Evolutionary conservation across 2,797 vertebrate genomes (phyloP), one percentile per base, ranked within the genome.

Genomic region (Prunella strophiata): DNA sequence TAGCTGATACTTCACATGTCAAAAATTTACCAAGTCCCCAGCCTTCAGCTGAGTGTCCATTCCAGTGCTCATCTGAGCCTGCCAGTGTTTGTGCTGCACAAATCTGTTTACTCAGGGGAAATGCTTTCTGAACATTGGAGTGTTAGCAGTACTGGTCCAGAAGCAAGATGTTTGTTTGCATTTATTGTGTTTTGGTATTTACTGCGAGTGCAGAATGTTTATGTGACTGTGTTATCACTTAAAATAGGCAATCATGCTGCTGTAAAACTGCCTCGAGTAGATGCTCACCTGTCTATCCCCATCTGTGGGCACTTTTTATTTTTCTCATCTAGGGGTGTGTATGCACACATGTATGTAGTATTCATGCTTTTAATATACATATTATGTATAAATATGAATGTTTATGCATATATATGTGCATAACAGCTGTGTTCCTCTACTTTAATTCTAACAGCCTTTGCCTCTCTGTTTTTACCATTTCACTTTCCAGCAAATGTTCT

Each of bases 241-340:
- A n/a, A 81, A 78, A 29, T 9, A 45, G 45, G 29, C 32, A n/a
- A 42, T 29, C 7, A 6, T 12, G 25, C 27, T 68, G 15, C 57
- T 86, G 3, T 70, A 26, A 43, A 90, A 36, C 16, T 51, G 30
- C 4, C 5, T 16, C 54, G 21, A 19, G 7, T 32, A 45, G n/a
- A 29, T 25, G 20, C 38, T 45, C 23, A n/a, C 26, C 26, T 66
- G 27, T 47, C 11, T 71, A n/a, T 70, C 52, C 8, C 6, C 14
- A 14, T 20, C 2, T 3, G 4, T 29, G 21, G 18, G 3, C 18
- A 16, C 8, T 43, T 20, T 5, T 6, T 67, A 12, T 30, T 62
- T 88, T 79, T 51, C 40, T 38, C 5, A 0, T 36, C 9, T 18
- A 43, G 26, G 13, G 8, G 7, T 0, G 0, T 21, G 10, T 18